A percentile compares a stretch with the other conserved stretches of the same genome.
Evolutionary conservation across 92 coral and sea anemone genomes (phyloP).

Genomic region (Palythoa heliodiscus): DNA sequence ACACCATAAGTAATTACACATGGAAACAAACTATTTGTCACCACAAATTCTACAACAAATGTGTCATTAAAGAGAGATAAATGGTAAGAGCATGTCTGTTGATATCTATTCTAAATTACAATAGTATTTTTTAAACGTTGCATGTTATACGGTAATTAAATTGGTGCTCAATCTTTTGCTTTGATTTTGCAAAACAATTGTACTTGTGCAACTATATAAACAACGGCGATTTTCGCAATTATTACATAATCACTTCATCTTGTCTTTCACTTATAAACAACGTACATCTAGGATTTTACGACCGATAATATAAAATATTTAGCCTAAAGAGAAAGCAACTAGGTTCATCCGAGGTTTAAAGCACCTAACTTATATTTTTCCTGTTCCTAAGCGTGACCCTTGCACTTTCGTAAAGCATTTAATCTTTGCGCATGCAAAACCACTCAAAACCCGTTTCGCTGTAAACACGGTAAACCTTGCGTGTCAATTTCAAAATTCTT

Average conservation of each 20-base stretch:
- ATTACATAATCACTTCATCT: neutral
- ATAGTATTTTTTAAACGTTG: neutral
- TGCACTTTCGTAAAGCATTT: neutral
- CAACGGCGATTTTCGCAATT: neutral
- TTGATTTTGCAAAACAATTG: neutral
- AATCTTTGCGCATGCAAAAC: conserved; percentile 17
- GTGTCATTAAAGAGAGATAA: no score
- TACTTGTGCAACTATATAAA: neutral
- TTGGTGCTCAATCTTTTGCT: neutral
- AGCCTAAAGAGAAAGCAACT: no score
- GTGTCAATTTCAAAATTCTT: neutral
- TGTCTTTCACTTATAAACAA: neutral
- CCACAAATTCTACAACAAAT: no score
- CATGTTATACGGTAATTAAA: neutral
- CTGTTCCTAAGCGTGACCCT: conserved; percentile 18
- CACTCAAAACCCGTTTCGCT: conserved; percentile 10
- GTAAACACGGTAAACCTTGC: neutral
- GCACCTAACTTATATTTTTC: neutral
- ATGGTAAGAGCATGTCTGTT: no score
- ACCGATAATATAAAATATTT: neutral
- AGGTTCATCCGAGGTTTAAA: neutral
- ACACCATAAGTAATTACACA: no score
- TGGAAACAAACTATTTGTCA: no score
- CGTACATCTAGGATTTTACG: neutral
- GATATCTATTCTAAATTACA: no score